A percentile compares a stretch with the other conserved stretches of the same genome.
Evolutionary conservation across 2,797 vertebrate species (phyloP).

Genomic region (Acanthornis magna): DNA sequence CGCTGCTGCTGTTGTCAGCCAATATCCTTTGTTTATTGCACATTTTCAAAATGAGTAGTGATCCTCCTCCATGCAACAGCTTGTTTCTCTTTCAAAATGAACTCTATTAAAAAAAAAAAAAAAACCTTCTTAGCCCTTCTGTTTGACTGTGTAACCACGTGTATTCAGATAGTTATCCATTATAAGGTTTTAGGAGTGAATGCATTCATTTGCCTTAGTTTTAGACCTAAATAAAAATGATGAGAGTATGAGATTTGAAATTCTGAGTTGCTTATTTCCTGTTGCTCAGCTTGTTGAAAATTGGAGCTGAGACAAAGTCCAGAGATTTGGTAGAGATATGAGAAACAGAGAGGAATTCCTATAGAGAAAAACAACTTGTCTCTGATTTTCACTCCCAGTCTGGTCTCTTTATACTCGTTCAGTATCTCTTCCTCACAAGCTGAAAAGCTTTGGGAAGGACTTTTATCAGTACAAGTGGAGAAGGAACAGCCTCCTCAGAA

Average conservation of each 20-base stretch:
- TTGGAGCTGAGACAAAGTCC: not conserved
- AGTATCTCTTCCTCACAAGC: not conserved
- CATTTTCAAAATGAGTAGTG: not conserved
- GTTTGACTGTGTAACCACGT: not conserved
- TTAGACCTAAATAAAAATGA: not conserved
- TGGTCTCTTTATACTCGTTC: not conserved
- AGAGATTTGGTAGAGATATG: not conserved
- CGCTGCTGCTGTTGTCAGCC: not conserved
- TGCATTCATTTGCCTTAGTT: not conserved
- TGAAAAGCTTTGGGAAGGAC: not conserved
- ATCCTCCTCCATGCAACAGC: not conserved
- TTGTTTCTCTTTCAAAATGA: not conserved
- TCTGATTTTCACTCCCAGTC: not conserved
- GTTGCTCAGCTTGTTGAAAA: not conserved
- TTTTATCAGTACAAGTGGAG: not conserved
- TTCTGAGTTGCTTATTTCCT: not conserved
- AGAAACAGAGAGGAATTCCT: not conserved
- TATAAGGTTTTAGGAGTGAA: not conserved
- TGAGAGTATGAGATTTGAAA: not conserved
- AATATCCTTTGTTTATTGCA: not conserved
- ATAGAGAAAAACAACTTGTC: not conserved
- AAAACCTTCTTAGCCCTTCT: not conserved
- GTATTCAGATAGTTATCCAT: not conserved
- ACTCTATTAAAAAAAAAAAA: not conserved
- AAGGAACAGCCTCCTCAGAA: not conserved